These are phyloP conservation scores for Amiota minor DNA, from an alignment of 2,888 invertebrate genomes.

Conservation along the genomic window DNA sequence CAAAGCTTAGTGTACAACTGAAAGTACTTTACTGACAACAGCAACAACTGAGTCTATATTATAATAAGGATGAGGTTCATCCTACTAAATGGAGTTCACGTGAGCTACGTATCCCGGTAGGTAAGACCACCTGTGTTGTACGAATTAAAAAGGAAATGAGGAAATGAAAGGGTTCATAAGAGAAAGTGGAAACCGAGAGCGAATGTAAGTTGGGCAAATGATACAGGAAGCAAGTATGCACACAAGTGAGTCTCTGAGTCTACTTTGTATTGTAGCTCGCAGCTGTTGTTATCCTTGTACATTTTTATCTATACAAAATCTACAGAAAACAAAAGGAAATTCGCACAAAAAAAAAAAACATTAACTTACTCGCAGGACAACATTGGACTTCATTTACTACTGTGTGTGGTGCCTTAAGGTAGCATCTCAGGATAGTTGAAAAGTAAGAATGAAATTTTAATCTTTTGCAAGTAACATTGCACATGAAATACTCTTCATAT, in stretches of 20 bases:
- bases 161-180: not conserved
- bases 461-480: too few relatives aligned
- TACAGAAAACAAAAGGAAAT: too few relatives aligned
- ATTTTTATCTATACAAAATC: not conserved
- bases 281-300: conserved; percentile 7
- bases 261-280: too few relatives aligned
- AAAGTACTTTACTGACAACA: conserved; percentile 15
- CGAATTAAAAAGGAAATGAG: not conserved
- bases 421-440: too few relatives aligned
- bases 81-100: not conserved
- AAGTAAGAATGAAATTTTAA: too few relatives aligned
- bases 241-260: not conserved
- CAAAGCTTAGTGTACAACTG: conserved; percentile 16
- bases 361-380: too few relatives aligned
- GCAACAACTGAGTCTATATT: too few relatives aligned
- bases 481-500: too few relatives aligned
- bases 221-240: not conserved
- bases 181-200: not conserved
- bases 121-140: conserved; percentile 9
- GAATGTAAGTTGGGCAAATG: not conserved
- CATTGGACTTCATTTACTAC: too few relatives aligned
- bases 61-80: too few relatives aligned
- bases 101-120: not conserved
- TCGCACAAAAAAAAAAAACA: too few relatives aligned
- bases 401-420: too few relatives aligned